Base-by-base conservation (phyloP, 1,140 invertebrate genomes). In the Ladona fulva region DNA sequence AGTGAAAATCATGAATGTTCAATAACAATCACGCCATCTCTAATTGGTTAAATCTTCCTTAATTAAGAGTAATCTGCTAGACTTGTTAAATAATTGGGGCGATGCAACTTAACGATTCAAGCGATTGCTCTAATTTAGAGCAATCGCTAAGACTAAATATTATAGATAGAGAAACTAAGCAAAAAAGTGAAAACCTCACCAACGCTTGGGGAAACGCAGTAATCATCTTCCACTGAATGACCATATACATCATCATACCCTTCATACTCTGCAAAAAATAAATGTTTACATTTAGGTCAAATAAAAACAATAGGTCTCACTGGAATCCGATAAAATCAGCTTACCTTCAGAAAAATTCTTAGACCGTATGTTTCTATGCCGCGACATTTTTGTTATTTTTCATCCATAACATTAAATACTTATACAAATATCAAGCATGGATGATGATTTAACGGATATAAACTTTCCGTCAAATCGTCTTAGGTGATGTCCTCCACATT, bases 171-270 rank as follows among this genome's bases (percentile, higher is more conserved):
- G 29, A 37, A 37, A 66, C 3, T 19, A 66, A 22, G 8, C 24
- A 24, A 77, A n/a, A n/a, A n/a, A n/a, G n/a, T n/a, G n/a, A n/a
- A n/a, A n/a, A n/a, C n/a, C 75, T 82, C 85, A 88, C 86, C 89
- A 88, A 95, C 94, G 82, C 92, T 92, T 8, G 96, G 96, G 25
- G 96, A 98, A 78, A 96, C 91, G 83, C 92, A 93, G 83, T 91
- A 92, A 82, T 96, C 95, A 83, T 95, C 94, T 85, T 97, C 95
- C 25, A 97, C 90, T 24, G 95, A 97, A 85, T 96, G 93, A 1
- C 95, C 95, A 84, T 97, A 97, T 78, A 95, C 90, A 87, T 97
- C 94, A 82, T 97, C 94, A 83, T 95, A 95, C 75, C 91, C 92
- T 82, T 97, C 95, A 84, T 95, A 96, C 83, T 97, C 95, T 93